phyloP scores from a whole-genome alignment of 2,888 invertebrate genomes.

The Spisula subtruncata region DNA sequence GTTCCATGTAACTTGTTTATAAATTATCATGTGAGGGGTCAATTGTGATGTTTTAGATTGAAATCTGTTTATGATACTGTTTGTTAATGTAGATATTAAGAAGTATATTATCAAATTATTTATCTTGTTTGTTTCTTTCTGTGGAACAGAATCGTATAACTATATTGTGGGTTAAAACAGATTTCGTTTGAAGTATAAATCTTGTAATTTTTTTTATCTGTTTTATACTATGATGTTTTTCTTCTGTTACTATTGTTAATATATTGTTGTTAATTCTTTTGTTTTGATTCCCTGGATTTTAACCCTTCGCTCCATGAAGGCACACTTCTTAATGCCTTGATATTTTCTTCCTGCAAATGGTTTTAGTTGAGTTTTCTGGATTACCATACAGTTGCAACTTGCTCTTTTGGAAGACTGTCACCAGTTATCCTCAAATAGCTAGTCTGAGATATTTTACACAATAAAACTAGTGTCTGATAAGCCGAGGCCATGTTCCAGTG shows the following conservation, averaged over 20 bases:
- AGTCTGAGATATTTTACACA: not conserved
- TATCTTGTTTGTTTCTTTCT: not conserved
- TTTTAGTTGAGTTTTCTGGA: not conserved
- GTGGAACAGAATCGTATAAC: not conserved
- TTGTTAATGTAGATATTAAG: not conserved
- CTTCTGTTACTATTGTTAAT: not conserved
- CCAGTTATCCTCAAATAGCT: not conserved
- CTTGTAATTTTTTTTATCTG: no score
- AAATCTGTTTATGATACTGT: not conserved
- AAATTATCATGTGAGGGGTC: no score
- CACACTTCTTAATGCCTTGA: not conserved
- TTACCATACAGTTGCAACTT: not conserved
- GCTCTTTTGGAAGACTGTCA: no score
- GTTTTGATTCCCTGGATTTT: not conserved
- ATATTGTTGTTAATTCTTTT: constrained; percentile 15
- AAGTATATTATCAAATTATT: not conserved
- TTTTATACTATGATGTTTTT: not conserved
- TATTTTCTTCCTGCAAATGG: not conserved
- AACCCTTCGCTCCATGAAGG: not conserved
- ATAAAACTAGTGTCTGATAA: not conserved
- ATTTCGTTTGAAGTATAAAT: no score
- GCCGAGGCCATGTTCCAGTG: not conserved
- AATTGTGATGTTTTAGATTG: not conserved
- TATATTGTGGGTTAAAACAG: no score
- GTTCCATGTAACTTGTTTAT: no score